Evolutionary conservation across 2,888 invertebrate species (phyloP).

Genomic region (Drosophila tripunctata): DNA sequence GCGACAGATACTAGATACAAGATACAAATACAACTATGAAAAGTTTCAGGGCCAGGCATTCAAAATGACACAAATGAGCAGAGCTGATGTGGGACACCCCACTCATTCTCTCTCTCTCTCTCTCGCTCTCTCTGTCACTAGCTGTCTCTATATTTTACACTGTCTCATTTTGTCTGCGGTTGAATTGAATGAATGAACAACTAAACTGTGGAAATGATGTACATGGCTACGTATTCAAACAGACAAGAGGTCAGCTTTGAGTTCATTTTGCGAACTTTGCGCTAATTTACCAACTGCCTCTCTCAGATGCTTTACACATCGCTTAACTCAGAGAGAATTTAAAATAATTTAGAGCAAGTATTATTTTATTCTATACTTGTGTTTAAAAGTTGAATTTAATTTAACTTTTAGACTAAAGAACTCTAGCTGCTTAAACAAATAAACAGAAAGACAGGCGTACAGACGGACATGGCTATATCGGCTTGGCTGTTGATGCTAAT

Average conservation of each 20-base stretch:
- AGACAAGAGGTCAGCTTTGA: conserved; percentile 38
- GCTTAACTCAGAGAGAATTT: background rate
- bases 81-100: conserved; percentile 18
- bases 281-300: conserved; percentile 19
- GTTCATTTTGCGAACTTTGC: conserved; percentile 18
- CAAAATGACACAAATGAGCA: conserved; percentile 27
- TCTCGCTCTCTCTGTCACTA: background rate
- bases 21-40: conserved; percentile 6
- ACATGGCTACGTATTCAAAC: conserved; percentile 12
- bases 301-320: background rate
- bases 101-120: background rate
- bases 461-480: too few relatives aligned
- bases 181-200: conserved; percentile 10
- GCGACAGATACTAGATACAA: conserved; percentile 1
- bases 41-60: conserved; percentile 39
- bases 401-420: too few relatives aligned
- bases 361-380: too few relatives aligned
- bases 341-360: too few relatives aligned
- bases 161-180: conserved; percentile 19
- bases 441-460: too few relatives aligned
- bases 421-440: too few relatives aligned
- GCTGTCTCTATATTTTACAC: too few relatives aligned
- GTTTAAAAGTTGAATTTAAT: too few relatives aligned
- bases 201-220: too few relatives aligned
- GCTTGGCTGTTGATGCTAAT: too few relatives aligned